Evolutionary conservation across 2,797 vertebrate species (phyloP), one percentile per base, ranked within the genome.

Genomic region (Macroramphosus scolopax): DNA sequence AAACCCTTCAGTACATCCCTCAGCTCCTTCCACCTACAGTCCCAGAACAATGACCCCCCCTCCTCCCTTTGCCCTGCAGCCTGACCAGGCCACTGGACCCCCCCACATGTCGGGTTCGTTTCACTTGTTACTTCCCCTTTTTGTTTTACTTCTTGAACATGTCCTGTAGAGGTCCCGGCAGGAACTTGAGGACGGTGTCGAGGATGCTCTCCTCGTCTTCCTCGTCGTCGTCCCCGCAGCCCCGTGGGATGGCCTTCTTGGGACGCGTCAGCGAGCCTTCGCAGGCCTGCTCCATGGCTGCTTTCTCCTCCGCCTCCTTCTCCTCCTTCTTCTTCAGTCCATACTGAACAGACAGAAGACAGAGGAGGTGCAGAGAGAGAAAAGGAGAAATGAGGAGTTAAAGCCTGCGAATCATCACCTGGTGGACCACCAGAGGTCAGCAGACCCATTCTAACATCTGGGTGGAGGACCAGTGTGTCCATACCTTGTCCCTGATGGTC

Each of bases 271-370:
- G 89, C 1, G 96, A 98, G 1, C 96, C 96, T 80, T 98, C 96
- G 0, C 96, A 98, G 0, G 95, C 93, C 86, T 98, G 95, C 71
- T 99, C 96, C 90, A 99, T 91, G 0, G 96, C 96, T 0, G 96
- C 96, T 68, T 98, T 98, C 85, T 98, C 96, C 78, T 98, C 96
- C 0, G 96, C 96, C 68, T 99, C 96, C 60, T 98, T 98, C 87
- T 99, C 96, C 62, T 99, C 96, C 62, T 99, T 99, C 86, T 99
- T 99, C 91, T 98, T 99, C 84, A 99, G 88, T 30, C 96, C 96
- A 0, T 99, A 99, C 96, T 99, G 74, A 0, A 51, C 3, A 17
- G 13, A 56, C 22, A 55, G n/a, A 45, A 7, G 17, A 49, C 14
- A 44, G 31, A 13, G 5, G 6, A 4, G 1, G 11, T n/a, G 5